Conservation (phyloP, 2,797 vertebrate genomes). For the Mico argentatus region DNA sequence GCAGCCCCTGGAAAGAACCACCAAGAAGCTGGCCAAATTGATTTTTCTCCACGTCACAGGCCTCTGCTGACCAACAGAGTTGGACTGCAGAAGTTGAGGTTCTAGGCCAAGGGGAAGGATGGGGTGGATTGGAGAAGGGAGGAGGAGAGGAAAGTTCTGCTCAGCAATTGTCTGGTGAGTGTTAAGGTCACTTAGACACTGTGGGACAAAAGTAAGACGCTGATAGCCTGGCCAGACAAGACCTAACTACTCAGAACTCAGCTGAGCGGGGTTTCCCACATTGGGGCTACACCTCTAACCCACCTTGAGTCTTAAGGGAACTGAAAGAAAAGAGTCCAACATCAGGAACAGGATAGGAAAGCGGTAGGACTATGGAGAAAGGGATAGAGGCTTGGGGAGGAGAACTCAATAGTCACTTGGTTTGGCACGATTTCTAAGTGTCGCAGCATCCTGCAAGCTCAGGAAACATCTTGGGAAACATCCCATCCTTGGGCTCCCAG, state of each 20-base stretch:
- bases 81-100: slow-evolving; percentile 56
- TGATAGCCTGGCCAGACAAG: neutral
- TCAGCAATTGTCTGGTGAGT: neutral
- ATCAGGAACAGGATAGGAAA: neutral
- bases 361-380: neutral
- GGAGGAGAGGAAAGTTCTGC: slow-evolving; percentile 19
- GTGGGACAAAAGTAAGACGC: neutral
- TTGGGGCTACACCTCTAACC: neutral
- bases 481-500: neutral
- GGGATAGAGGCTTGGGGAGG: neutral
- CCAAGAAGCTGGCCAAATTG: slow-evolving; percentile 62
- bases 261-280: neutral
- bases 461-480: slow-evolving; percentile 30
- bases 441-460: slow-evolving; percentile 54
- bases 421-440: slow-evolving; percentile 67
- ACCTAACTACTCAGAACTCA: neutral
- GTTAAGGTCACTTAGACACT: neutral
- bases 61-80: slow-evolving; percentile 55
- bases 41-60: slow-evolving; percentile 63
- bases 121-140: slow-evolving; percentile 2
- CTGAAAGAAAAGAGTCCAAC: neutral
- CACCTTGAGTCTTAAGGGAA: neutral
- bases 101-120: slow-evolving; percentile 52
- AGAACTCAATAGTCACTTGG: slow-evolving; percentile 52
- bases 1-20: slow-evolving; percentile 60